phyloP scores from a whole-genome alignment of 2,797 vertebrate species.

The Ciconia nigra region DNA sequence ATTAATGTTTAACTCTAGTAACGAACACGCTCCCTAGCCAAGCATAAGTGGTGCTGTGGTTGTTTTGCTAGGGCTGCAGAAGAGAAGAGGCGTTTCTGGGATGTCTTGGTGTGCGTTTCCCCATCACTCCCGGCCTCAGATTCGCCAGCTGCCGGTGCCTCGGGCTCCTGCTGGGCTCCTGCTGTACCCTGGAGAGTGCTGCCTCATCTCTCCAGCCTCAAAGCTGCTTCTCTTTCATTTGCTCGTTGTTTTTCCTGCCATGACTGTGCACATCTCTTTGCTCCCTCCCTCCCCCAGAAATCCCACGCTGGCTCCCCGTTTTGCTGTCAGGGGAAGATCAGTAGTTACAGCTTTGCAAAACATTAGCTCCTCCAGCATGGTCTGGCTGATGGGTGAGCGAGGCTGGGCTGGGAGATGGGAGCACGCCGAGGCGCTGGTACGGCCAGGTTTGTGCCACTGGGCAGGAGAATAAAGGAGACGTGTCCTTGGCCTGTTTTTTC shows the following conservation, averaged over 20 bases:
- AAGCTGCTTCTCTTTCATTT: background rate
- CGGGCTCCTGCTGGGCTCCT: background rate
- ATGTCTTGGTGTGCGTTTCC: background rate
- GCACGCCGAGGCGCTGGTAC: rapidly evolving
- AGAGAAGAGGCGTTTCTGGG: background rate
- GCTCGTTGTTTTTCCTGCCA: background rate
- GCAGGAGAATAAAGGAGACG: background rate
- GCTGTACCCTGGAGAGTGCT: background rate
- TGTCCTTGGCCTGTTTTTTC: background rate
- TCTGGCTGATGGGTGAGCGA: background rate
- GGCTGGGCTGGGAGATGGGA: background rate
- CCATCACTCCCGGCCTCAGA: rapidly evolving
- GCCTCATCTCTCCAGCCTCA: background rate
- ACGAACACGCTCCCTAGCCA: background rate
- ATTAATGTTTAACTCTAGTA: background rate
- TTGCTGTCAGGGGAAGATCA: background rate
- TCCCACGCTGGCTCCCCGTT: background rate
- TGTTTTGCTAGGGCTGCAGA: background rate
- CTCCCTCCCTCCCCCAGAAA: background rate
- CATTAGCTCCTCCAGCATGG: rapidly evolving
- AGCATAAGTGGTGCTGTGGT: background rate
- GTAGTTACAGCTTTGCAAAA: background rate
- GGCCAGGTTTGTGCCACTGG: background rate
- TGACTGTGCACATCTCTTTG: slow-evolving; percentile 8
- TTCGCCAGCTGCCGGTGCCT: background rate